Conservation (phyloP, 2,888 invertebrate species). For the Acanthosoma haemorrhoidale region DNA sequence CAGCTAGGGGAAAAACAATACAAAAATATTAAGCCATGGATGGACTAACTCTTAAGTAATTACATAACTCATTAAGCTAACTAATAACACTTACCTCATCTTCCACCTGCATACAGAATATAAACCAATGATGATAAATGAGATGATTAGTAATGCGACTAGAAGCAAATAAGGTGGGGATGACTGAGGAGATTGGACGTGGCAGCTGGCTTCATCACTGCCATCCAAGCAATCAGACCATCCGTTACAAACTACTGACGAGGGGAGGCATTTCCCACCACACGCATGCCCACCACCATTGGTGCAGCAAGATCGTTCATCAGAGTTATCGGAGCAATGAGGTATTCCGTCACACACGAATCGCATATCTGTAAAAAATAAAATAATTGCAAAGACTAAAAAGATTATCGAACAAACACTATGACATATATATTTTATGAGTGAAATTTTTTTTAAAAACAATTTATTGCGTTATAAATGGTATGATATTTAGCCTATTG, state of each 20-base stretch:
- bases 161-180: conserved; percentile 33
- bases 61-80: neutral
- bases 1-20: too few species aligned
- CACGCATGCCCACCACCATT: conserved; percentile 51
- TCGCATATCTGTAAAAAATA: conserved; percentile 45
- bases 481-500: too few species aligned
- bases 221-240: conserved; percentile 74
- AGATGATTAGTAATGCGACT: conserved; percentile 22
- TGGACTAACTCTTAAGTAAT: neutral
- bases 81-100: conserved; percentile 28
- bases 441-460: too few species aligned
- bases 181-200: conserved; percentile 40
- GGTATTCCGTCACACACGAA: conserved; percentile 59
- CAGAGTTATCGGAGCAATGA: conserved; percentile 63
- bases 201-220: conserved; percentile 58
- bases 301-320: conserved; percentile 65
- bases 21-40: too few species aligned
- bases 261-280: conserved; percentile 67
- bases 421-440: too few species aligned
- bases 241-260: conserved; percentile 66
- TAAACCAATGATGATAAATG: conserved; percentile 19
- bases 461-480: too few species aligned
- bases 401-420: too few species aligned
- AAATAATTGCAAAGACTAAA: too few species aligned
- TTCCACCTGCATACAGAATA: conserved; percentile 36